Percentiles rank a stretch among this genome's conserved stretches.
phyloP scores from a whole-genome alignment of 1,140 invertebrate genomes.

The Lepidostoma basale region DNA sequence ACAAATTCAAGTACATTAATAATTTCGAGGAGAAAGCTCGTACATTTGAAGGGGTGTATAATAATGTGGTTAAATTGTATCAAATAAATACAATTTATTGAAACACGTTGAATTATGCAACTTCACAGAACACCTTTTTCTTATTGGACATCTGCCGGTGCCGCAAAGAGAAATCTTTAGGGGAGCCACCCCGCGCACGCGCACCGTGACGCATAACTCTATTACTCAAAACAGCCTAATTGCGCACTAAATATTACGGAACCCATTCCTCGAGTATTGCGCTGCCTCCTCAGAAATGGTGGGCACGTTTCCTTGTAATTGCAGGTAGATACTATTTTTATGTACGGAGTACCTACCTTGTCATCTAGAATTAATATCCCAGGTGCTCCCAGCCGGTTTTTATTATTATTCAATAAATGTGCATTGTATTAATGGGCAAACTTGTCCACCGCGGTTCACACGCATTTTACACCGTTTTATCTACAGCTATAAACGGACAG shows the following conservation, averaged over 20 bases:
- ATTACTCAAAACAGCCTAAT: constrained; percentile 44
- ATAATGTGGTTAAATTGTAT: too few species aligned
- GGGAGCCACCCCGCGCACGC: background rate
- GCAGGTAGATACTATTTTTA: constrained; percentile 16
- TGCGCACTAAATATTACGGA: constrained; percentile 39
- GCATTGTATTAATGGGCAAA: background rate
- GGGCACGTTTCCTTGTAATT: constrained; percentile 29
- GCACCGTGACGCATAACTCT: constrained; percentile 39
- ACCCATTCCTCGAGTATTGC: constrained; percentile 33
- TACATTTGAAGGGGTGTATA: too few species aligned
- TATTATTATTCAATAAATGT: constrained; percentile 3
- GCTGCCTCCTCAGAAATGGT: constrained; percentile 26
- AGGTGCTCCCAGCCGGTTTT: constrained; percentile 1
- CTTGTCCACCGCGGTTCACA: constrained; percentile 5
- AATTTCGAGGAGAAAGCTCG: too few species aligned
- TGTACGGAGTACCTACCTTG: background rate
- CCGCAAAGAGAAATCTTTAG: constrained; percentile 4
- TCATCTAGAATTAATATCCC: constrained; percentile 16
- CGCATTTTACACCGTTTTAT: background rate
- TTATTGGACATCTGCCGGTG: constrained; percentile 24
- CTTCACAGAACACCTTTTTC: background rate
- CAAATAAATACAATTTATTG: too few species aligned
- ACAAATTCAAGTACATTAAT: too few species aligned
- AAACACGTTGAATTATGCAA: too few species aligned
- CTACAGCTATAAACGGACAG: background rate